A percentile compares a stretch with the other conserved stretches of the same genome.
phyloP scores from a whole-genome alignment of 1,140 invertebrate genomes.

The Drosophila kanapiae region DNA sequence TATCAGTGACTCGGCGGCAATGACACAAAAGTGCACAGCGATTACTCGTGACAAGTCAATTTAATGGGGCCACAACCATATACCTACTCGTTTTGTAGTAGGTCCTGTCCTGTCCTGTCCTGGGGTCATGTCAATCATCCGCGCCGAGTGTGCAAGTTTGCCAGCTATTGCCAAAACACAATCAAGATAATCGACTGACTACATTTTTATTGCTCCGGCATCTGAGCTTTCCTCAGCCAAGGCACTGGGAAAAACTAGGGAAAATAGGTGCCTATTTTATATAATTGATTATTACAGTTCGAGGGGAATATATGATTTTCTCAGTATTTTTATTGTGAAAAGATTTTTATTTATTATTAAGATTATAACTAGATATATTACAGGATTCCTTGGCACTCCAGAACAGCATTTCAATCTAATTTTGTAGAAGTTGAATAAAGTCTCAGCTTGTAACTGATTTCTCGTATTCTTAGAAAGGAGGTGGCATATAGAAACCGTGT shows the following conservation, averaged over 20 bases:
- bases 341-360: no score
- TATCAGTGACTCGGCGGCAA: constrained; percentile 46
- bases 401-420: not conserved
- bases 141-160: constrained; percentile 28
- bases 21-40: constrained; percentile 58
- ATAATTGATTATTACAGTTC: no score
- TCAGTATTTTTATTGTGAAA: no score
- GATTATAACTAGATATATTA: no score
- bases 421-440: not conserved
- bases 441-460: constrained; percentile 8
- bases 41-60: constrained; percentile 65
- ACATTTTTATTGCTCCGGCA: constrained; percentile 26
- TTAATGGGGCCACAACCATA: constrained; percentile 52
- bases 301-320: no score
- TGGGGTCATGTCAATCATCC: constrained; percentile 48
- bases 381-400: no score
- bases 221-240: not conserved
- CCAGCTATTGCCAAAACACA: constrained; percentile 37
- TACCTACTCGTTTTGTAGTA: constrained; percentile 18
- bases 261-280: no score
- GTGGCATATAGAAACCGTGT: not conserved
- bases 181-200: constrained; percentile 38
- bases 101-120: constrained; percentile 1
- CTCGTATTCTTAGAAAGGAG: not conserved
- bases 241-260: constrained; percentile 1